phyloP scores from a whole-genome alignment of 2,113 vertebrate genomes.

The Candoia aspera region DNA sequence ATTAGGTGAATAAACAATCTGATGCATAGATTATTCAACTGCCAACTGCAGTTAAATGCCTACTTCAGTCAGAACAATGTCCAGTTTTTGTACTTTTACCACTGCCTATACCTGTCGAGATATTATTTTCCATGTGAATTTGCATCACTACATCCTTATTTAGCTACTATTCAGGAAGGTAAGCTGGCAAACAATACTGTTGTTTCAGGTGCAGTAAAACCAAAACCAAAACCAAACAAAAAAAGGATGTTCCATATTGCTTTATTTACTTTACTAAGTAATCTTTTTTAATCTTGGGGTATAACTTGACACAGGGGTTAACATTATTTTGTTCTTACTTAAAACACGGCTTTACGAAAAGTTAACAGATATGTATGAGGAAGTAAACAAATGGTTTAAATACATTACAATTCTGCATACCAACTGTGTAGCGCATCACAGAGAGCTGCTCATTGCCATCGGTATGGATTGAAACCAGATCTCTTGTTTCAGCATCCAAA shows the following conservation, averaged over 20 bases:
- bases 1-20: not conserved
- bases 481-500: constrained; percentile 92
- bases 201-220: not conserved
- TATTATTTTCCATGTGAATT: not conserved
- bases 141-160: not conserved
- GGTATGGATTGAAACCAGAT: constrained; percentile 95
- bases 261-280: constrained; percentile 24
- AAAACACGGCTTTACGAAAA: constrained; percentile 18
- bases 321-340: constrained; percentile 9
- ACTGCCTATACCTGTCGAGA: not conserved
- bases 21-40: too few species aligned
- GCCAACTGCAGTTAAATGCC: not conserved
- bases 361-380: not conserved
- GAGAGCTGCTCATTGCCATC: constrained; percentile 98
- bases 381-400: not conserved
- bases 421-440: constrained; percentile 93
- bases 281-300: constrained; percentile 25
- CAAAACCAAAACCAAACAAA: not conserved
- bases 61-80: not conserved
- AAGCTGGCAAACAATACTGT: constrained; percentile 1
- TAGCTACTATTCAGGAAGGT: not conserved
- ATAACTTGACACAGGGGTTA: constrained; percentile 2
- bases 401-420: constrained; percentile 70
- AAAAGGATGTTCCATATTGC: constrained; percentile 26
- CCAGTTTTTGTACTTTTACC: not conserved